Base-by-base conservation (phyloP, 1,140 invertebrate genomes). In the Campoletis sonorensis region DNA sequence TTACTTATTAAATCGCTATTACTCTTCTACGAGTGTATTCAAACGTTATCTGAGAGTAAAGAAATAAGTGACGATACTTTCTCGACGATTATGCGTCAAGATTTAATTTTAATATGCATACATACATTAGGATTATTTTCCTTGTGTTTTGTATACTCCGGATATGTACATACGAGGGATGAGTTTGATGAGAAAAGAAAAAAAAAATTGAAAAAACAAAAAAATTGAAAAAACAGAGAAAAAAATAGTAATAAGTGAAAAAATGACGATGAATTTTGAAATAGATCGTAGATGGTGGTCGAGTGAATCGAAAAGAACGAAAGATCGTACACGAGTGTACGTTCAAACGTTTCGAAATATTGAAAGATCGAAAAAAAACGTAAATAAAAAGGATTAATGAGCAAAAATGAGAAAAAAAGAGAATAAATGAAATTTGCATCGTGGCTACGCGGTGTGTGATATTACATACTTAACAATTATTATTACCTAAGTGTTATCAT, bases 141-240 rank as follows among this genome's bases (percentile, higher is more conserved):
- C 61, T 67, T 67, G n/a, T 71, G 49, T 64, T 49, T 68, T 81
- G 61, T 70, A 61, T 84, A 82, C 49, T 84, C 81, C 81, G 80
- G 84, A 87, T 89, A 89, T 88, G 87, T 89, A 88, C 88, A 89
- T 61, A 78, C 83, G 84, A 4, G 54, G 18, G 18, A 1, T 8
- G 21, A n/a, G 21, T n/a, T 58, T 58, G 54, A n/a, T 58, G 54
- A 54, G 54, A 58, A 23, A n/a, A 3, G 8, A 23, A 67, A 49
- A 49, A 75, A 18, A 16, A 58, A 75, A 30, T n/a, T n/a, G 37
- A 45, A 71, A 49, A 21, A 79, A 33, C 51, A 27, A 68, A 49
- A 79, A 78, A 79, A 72, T 77, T n/a, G n/a, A n/a, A n/a, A n/a
- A n/a, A n/a, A n/a, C n/a, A n/a, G n/a, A n/a, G n/a, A n/a, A n/a